Conservation (phyloP, 1,140 invertebrate genomes). For the Brachionus asplanchnoidis region DNA sequence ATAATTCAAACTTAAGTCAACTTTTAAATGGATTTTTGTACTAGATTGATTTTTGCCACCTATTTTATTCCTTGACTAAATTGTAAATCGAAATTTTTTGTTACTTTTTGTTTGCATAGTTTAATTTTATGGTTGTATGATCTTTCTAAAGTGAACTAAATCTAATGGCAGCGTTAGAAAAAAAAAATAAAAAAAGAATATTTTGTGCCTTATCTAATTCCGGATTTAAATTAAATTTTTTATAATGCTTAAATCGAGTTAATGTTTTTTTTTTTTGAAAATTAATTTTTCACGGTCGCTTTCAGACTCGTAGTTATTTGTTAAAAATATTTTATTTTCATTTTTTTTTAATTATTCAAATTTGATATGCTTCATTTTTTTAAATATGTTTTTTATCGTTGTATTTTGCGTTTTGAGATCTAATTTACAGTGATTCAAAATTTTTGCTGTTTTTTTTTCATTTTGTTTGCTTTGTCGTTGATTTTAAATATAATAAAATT, state of each 20-base stretch:
- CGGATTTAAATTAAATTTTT: slow-evolving; percentile 16
- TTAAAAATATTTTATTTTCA: not conserved
- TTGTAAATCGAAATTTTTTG: slow-evolving; percentile 1
- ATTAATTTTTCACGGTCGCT: not conserved
- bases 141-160: not conserved
- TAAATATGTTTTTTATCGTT: slow-evolving; percentile 4
- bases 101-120: not conserved
- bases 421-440: not conserved
- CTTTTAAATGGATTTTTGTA: slow-evolving; percentile 28
- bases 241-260: slow-evolving; percentile 2
- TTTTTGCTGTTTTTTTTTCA: slow-evolving; percentile 28
- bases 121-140: not conserved
- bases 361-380: not conserved
- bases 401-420: not conserved
- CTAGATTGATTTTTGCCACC: not conserved
- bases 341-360: slow-evolving; percentile 5
- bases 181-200: not conserved
- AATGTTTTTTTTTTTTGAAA: not conserved
- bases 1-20: not conserved
- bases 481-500: slow-evolving; percentile 30
- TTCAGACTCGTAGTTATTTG: not conserved
- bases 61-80: not conserved
- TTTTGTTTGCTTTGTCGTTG: slow-evolving; percentile 17
- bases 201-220: not conserved
- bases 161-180: not conserved